Evolutionary conservation across 2,113 vertebrate species (phyloP), one percentile per base, ranked within the genome.

Genomic region (Alligator sinensis): DNA sequence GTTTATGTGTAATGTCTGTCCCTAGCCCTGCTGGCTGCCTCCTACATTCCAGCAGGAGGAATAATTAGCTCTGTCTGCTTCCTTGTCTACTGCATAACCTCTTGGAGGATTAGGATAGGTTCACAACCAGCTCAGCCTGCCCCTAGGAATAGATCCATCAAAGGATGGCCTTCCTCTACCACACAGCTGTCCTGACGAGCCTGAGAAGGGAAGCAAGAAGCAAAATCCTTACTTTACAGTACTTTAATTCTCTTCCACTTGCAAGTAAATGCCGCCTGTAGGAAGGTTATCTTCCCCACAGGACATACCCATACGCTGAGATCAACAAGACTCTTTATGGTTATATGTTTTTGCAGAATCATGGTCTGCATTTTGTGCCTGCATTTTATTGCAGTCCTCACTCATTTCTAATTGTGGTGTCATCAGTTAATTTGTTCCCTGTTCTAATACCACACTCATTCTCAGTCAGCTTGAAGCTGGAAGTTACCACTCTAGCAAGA

Each of bases 341-440:
- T 17, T 88, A 22, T 84, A 87, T 83, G 89, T 4, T 0, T 79
- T 87, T 81, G 76, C 68, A 62, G 84, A 91, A 91, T 91, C 86
- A 93, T 85, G 87, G 95, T 74, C 88, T 92, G 74, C 84, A 91
- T 82, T 84, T 95, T 74, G 72, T 90, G 60, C 90, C 92, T 89
- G 86, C 88, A 83, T 95, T 87, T 86, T 82, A 81, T 74, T 38
- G 9, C 19, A 80, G 30, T 80, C 83, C 30, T 79, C 76, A 34
- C 1, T 77, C 17, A 66, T 66, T n/a, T 66, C 28, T 9, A 66
- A n/a, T 66, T n/a, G 11, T 28, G 13, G 13, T 15, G 16, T 59
- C 77, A 18, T 3, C 83, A 80, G 21, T 86, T 84, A 94, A 90
- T 80, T 60, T 16, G 77, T 68, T 78, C 93, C 90, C 18, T 88